These are phyloP conservation scores for Dione vanillae DNA, from an alignment of 2,888 invertebrate species.

Conservation along the genomic window DNA sequence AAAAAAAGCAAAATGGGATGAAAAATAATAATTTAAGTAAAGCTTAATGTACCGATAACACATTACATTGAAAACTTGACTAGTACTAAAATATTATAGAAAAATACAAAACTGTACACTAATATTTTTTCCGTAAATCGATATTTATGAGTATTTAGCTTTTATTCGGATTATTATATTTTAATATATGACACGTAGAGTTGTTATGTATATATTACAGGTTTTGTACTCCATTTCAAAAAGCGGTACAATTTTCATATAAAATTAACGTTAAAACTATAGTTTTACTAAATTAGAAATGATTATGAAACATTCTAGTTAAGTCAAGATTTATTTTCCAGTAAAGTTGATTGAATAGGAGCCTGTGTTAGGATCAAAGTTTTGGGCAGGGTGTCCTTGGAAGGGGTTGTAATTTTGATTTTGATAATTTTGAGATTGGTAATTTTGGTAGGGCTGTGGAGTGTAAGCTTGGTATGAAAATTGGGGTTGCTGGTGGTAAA, in stretches of 20 bases:
- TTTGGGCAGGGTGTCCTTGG: slow-evolving; percentile 88
- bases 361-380: slow-evolving; percentile 89
- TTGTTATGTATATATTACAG: not conserved
- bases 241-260: not conserved
- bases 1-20: slow-evolving; percentile 8
- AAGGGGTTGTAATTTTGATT: slow-evolving; percentile 79
- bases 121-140: not conserved
- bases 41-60: slow-evolving; percentile 47
- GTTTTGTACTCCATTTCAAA: not conserved
- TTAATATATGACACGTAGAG: slow-evolving; percentile 10
- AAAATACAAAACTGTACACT: slow-evolving; percentile 26
- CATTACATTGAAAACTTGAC: slow-evolving; percentile 43
- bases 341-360: slow-evolving; percentile 91
- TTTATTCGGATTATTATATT: slow-evolving; percentile 1
- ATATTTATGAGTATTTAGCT: not conserved
- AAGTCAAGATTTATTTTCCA: slow-evolving; percentile 66
- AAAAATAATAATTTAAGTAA: slow-evolving; percentile 51
- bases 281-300: slow-evolving; percentile 23
- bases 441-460: slow-evolving; percentile 61
- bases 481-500: slow-evolving; percentile 74
- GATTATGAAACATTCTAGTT: slow-evolving; percentile 16
- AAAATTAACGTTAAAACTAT: slow-evolving; percentile 2
- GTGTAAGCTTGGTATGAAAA: slow-evolving; percentile 74
- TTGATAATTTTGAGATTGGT: slow-evolving; percentile 59
- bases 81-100: slow-evolving; percentile 41